phyloP scores from a whole-genome alignment of 2,888 invertebrate species.

The Exephanes ischioxanthus region DNA sequence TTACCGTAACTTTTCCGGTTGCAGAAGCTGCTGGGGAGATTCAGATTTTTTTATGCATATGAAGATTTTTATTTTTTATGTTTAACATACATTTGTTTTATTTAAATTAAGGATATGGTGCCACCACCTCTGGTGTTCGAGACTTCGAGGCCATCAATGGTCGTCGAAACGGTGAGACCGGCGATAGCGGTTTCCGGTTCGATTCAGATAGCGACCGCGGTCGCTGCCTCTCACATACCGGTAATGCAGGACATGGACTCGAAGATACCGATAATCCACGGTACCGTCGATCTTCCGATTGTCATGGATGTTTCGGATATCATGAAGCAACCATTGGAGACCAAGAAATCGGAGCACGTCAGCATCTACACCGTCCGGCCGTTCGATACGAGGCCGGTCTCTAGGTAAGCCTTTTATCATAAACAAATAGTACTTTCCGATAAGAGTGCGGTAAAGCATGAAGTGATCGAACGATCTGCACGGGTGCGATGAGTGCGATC shows the following conservation, averaged over 20 bases:
- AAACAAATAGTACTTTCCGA: not conserved
- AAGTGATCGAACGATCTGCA: too few species aligned
- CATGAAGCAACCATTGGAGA: constrained; percentile 75
- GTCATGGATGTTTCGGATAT: constrained; percentile 81
- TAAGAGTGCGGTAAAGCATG: too few species aligned
- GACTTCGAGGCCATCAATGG: constrained; percentile 75
- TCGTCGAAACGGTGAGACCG: constrained; percentile 80
- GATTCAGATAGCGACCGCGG: constrained; percentile 82
- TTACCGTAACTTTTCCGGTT: too few species aligned
- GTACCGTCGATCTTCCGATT: constrained; percentile 82
- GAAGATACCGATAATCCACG: constrained; percentile 83
- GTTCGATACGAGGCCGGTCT: constrained; percentile 79
- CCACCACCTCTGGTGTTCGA: constrained; percentile 78
- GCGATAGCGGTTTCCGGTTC: constrained; percentile 82
- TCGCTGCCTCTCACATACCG: constrained; percentile 82
- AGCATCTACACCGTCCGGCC: constrained; percentile 82
- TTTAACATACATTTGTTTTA: not conserved
- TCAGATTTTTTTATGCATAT: too few species aligned
- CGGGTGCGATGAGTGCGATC: too few species aligned
- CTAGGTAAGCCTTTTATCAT: constrained; percentile 72
- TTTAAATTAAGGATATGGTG: constrained; percentile 79
- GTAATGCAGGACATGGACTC: constrained; percentile 82
- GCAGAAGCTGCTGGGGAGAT: too few species aligned
- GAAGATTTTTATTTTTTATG: too few species aligned
- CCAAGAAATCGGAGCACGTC: constrained; percentile 78